Percentiles rank a stretch among this genome's conserved stretches.
Evolutionary conservation across 1,140 invertebrate species (phyloP).

Genomic region (Caligus rogercresseyi): DNA sequence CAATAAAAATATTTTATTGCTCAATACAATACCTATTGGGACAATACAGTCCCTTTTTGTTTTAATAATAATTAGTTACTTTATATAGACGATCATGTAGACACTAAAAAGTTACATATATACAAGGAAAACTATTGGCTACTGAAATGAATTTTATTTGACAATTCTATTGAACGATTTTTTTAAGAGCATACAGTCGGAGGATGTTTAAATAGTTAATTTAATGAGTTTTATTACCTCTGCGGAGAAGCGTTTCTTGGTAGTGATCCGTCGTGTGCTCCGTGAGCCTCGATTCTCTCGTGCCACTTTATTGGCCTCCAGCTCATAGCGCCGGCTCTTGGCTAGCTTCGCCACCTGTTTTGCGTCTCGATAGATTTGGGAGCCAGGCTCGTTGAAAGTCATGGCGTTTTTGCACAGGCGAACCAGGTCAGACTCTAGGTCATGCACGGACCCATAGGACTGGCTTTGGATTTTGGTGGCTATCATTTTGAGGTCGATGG

Average conservation of each 20-base stretch:
- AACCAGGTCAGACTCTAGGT: slow-evolving; percentile 75
- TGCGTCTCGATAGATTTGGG: slow-evolving; percentile 88
- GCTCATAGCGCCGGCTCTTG: slow-evolving; percentile 41
- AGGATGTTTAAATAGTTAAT: too few relatives aligned
- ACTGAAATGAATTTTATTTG: too few relatives aligned
- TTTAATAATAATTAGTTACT: too few relatives aligned
- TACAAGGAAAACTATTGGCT: too few relatives aligned
- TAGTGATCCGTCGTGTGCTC: slow-evolving; percentile 26
- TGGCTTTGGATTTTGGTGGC: slow-evolving; percentile 72
- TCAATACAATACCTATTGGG: too few relatives aligned
- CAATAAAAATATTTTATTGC: too few relatives aligned
- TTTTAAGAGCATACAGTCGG: too few relatives aligned
- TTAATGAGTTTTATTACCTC: too few relatives aligned
- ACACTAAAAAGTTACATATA: too few relatives aligned
- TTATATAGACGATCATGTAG: too few relatives aligned
- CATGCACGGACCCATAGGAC: slow-evolving; percentile 50
- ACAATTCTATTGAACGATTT: too few relatives aligned
- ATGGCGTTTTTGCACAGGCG: slow-evolving; percentile 90
- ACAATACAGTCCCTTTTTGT: too few relatives aligned
- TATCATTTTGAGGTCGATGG: slow-evolving; percentile 85
- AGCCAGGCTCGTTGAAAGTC: slow-evolving; percentile 86
- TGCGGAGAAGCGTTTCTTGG: background rate
- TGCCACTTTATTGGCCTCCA: slow-evolving; percentile 38
- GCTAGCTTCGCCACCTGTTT: slow-evolving; percentile 65
- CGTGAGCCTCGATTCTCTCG: slow-evolving; percentile 28